Base-by-base conservation (phyloP, 2,888 invertebrate species). In the Scaptomyza flava region DNA sequence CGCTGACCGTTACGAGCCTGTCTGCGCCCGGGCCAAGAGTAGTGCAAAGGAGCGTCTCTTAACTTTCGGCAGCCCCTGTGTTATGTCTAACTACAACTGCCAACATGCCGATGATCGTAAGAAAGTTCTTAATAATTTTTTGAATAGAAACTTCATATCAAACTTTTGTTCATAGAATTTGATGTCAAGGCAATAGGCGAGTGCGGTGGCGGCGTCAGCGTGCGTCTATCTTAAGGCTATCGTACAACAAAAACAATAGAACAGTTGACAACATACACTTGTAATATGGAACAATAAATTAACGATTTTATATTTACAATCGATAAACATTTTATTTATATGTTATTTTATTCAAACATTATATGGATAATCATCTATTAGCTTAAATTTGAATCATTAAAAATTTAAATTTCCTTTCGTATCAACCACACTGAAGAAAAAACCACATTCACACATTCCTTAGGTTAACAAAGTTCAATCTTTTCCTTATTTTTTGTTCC, bases 61-160 rank as follows among this genome's bases (percentile, higher is more conserved):
- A 6, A 91, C 91, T 7, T 92, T 92, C 60, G 91, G 91, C 38
- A 92, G 73, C 52, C 61, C 77, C 2, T 92, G 92, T 53, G 91
- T 91, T 9, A 72, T 92, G 82, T 68, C 70, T 57, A 91, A 90
- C 42, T 92, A 90, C 78, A 92, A 92, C 65, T 92, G 92, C 66
- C 90, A 91, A 38, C 91, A 92, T 60, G 64, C 83, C 12, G 85
- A 90, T 50, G 89, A 90, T 71, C 89, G 92, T 92, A 84, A 89
- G 89, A 65, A 27, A n/a, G 3, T 3, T 8, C 7, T 38, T 8
- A 42, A 31, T 8, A 14, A 6, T 4, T 11, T 7, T 6, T 23
- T 12, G 9, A 31, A 4, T 12, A 3, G 8, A 2, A 27, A 2
- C 8, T 31, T 8, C 6, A 54, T 11, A 14, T 17, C 12, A 23